Percentiles rank a stretch among this genome's conserved stretches.
Conservation (phyloP, 2,888 invertebrate species). For the Aporophyla lueneburgensis region DNA sequence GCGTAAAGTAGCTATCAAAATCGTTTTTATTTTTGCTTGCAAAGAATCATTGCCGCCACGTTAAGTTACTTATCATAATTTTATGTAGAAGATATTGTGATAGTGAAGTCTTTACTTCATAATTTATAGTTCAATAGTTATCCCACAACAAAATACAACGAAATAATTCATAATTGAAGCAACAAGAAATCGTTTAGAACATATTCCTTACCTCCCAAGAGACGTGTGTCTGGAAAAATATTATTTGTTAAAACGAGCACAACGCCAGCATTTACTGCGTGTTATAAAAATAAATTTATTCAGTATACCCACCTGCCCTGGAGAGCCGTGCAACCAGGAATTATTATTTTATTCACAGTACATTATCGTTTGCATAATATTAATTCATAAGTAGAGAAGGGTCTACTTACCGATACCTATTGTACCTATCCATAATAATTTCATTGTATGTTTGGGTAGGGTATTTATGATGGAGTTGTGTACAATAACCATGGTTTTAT, state of each 20-base stretch:
- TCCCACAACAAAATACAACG: background rate
- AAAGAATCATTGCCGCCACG: background rate
- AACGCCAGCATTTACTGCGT: conserved; percentile 23
- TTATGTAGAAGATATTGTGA: background rate
- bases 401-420: conserved; percentile 9
- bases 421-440: conserved; percentile 15
- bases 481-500: background rate
- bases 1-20: background rate
- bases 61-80: background rate
- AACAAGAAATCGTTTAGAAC: conserved; percentile 32
- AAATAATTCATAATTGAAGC: conserved; percentile 15
- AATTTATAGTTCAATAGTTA: background rate
- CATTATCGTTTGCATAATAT: conserved; percentile 40
- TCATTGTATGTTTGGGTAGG: background rate
- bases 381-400: conserved; percentile 32
- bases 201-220: conserved; percentile 29
- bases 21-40: background rate
- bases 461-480: background rate
- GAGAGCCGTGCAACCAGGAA: conserved; percentile 18
- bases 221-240: conserved; percentile 23
- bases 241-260: conserved; percentile 20
- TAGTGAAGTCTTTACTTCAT: background rate
- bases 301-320: conserved; percentile 11
- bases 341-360: conserved; percentile 54
- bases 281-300: conserved; percentile 45